phyloP scores from a whole-genome alignment of 2,797 vertebrate species.

The Scleropages formosus region DNA sequence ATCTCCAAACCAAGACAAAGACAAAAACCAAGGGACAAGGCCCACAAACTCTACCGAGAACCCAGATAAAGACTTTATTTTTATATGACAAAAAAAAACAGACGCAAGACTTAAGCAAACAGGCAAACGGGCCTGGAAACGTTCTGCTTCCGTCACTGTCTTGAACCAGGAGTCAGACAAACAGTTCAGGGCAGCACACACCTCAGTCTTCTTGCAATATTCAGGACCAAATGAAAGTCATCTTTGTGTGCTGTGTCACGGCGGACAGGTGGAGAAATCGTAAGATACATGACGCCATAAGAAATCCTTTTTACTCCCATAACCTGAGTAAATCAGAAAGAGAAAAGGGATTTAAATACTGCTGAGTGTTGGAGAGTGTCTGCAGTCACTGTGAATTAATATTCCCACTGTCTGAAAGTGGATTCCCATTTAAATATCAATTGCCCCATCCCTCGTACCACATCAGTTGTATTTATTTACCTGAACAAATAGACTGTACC shows the following conservation, averaged over 20 bases:
- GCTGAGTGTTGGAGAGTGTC: conserved; percentile 52
- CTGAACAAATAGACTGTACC: background rate
- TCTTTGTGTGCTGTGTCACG: conserved; percentile 40
- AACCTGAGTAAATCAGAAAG: conserved; percentile 43
- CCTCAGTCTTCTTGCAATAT: conserved; percentile 5
- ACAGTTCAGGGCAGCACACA: conserved; percentile 11
- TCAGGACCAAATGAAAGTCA: conserved; percentile 44
- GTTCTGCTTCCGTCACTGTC: background rate
- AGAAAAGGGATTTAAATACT: conserved; percentile 58
- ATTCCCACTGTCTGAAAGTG: conserved; percentile 25
- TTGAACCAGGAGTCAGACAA: conserved; percentile 24
- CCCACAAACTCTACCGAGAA: conserved; percentile 86
- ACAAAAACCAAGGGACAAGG: conserved; percentile 73
- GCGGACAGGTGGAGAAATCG: conserved; percentile 39
- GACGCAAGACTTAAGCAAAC: background rate
- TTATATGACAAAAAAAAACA: conserved; percentile 68
- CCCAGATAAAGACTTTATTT: conserved; percentile 89
- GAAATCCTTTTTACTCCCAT: conserved; percentile 42
- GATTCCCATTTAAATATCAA: conserved; percentile 10
- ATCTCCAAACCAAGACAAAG: conserved; percentile 64
- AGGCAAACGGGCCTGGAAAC: conserved; percentile 30
- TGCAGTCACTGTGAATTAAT: conserved; percentile 43
- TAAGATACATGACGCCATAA: conserved; percentile 49
- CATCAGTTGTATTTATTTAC: conserved; percentile 7
- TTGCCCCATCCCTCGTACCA: background rate